These are phyloP conservation scores for Avahi laniger DNA, from an alignment of 2,797 vertebrate genomes.

Conservation along the genomic window DNA sequence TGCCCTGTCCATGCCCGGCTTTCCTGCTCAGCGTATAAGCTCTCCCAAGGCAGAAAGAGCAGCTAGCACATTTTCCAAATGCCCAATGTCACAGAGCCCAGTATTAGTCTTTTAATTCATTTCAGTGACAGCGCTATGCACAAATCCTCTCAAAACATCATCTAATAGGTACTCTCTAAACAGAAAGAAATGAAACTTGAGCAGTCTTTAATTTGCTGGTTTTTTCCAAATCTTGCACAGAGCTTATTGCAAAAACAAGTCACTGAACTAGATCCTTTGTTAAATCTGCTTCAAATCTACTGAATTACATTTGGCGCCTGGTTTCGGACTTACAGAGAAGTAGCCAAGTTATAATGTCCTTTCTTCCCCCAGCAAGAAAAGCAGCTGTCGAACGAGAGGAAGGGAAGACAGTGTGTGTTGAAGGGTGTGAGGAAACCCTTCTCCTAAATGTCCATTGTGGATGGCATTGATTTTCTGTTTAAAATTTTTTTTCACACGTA, in stretches of 20 bases:
- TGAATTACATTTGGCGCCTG: background rate
- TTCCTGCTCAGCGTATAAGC: background rate
- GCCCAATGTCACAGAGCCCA: background rate
- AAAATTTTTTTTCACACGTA: background rate
- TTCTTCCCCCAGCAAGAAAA: background rate
- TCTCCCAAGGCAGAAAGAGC: background rate
- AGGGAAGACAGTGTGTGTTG: background rate
- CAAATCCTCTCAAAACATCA: background rate
- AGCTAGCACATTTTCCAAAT: background rate
- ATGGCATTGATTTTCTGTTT: background rate
- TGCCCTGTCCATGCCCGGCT: background rate
- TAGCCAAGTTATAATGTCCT: background rate
- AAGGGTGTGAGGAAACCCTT: background rate
- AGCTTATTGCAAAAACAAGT: constrained; percentile 31
- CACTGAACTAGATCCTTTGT: background rate
- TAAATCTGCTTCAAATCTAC: constrained; percentile 18
- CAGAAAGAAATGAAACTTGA: constrained; percentile 15
- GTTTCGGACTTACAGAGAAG: background rate
- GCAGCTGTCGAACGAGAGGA: background rate
- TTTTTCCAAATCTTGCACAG: constrained; percentile 11
- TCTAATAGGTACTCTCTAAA: constrained; percentile 19
- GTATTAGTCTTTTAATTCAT: background rate
- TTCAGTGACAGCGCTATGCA: background rate
- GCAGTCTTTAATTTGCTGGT: background rate
- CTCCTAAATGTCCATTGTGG: background rate